Percentiles rank a stretch among this genome's conserved stretches.
phyloP scores from a whole-genome alignment of 2,113 vertebrate species.

The Gasterosteus nipponicus region DNA sequence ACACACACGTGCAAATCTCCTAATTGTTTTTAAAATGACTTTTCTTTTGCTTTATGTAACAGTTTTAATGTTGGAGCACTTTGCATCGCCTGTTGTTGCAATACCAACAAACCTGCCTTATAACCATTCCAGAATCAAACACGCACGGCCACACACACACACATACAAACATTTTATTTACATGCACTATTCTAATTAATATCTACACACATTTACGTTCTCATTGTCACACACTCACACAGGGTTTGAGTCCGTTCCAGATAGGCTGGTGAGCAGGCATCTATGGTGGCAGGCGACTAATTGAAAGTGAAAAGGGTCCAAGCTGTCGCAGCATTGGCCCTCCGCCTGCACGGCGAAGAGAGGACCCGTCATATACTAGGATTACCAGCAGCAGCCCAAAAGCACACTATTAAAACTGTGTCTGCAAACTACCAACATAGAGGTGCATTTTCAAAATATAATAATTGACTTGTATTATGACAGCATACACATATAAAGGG shows the following conservation, averaged over 20 bases:
- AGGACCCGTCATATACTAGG: conserved; percentile 12
- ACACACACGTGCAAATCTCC: too few relatives aligned
- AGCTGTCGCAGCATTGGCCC: conserved; percentile 29
- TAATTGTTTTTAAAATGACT: too few relatives aligned
- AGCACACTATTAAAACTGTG: background rate
- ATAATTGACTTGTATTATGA: background rate
- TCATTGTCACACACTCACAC: conserved; percentile 13
- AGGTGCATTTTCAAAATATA: background rate
- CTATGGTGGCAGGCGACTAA: conserved; percentile 48
- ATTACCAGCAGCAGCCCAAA: background rate
- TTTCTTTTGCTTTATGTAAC: too few relatives aligned
- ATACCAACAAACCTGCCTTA: too few relatives aligned
- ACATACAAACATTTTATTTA: background rate
- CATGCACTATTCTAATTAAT: background rate
- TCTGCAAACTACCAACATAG: background rate
- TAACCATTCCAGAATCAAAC: background rate
- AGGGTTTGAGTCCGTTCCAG: conserved; percentile 38
- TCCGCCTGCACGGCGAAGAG: conserved; percentile 27
- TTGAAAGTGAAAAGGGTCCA: conserved; percentile 49
- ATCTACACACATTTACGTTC: conserved; percentile 1
- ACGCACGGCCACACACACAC: conserved; percentile 6
- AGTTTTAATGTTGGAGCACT: too few relatives aligned
- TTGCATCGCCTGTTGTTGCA: too few relatives aligned
- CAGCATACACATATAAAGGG: background rate
- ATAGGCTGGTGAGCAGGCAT: conserved; percentile 40